Conservation (phyloP, 2,888 invertebrate genomes). For the Ormia ochracea region DNA sequence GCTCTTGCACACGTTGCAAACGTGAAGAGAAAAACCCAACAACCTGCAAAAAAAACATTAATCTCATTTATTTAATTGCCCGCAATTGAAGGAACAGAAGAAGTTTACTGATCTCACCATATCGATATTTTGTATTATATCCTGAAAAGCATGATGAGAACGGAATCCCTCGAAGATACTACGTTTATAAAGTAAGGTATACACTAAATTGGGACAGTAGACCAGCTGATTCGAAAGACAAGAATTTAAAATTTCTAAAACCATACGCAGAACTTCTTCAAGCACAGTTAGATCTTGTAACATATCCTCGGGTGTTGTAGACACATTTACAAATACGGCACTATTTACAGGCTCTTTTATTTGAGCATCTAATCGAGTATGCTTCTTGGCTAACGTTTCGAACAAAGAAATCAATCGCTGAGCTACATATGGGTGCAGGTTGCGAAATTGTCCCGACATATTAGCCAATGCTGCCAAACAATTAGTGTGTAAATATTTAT, state of each 20-base stretch:
- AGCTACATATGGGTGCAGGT: slow-evolving; percentile 96
- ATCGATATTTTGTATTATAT: slow-evolving; percentile 96
- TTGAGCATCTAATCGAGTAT: slow-evolving; percentile 82
- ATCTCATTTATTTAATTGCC: neutral
- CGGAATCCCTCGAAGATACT: slow-evolving; percentile 92
- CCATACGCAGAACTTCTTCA: slow-evolving; percentile 97
- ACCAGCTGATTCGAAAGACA: slow-evolving; percentile 91
- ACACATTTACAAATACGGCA: slow-evolving; percentile 72
- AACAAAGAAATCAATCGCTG: slow-evolving; percentile 94
- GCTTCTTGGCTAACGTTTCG: slow-evolving; percentile 93
- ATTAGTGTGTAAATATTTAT: slow-evolving; percentile 98
- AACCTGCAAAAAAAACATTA: slow-evolving; percentile 77
- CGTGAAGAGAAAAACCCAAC: slow-evolving; percentile 82
- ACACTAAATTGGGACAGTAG: slow-evolving; percentile 94
- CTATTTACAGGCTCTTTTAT: slow-evolving; percentile 77
- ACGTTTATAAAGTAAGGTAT: slow-evolving; percentile 95
- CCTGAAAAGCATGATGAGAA: slow-evolving; percentile 92
- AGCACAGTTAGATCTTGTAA: slow-evolving; percentile 93
- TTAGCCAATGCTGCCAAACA: slow-evolving; percentile 98
- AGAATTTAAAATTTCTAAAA: slow-evolving; percentile 97
- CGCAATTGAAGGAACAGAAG: neutral
- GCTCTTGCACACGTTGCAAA: slow-evolving; percentile 81
- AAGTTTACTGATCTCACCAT: slow-evolving; percentile 81
- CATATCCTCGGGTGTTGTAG: slow-evolving; percentile 75
- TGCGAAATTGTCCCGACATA: slow-evolving; percentile 95